Evolutionary conservation across 2,797 vertebrate species (phyloP).

Genomic region (Cossypha polioptera): DNA sequence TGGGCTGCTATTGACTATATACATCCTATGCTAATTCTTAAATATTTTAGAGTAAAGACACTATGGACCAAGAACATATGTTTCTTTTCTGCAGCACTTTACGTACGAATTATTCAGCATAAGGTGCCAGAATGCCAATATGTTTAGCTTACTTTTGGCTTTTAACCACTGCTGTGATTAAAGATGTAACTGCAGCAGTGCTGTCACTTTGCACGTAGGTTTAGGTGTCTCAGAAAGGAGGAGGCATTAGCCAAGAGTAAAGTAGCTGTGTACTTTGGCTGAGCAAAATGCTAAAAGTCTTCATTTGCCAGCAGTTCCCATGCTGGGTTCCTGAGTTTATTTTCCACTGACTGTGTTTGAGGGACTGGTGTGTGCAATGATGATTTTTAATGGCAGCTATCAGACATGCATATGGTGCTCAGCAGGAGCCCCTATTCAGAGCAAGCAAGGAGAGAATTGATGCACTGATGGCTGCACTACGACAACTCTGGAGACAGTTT

Average conservation of each 20-base stretch:
- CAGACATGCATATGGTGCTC: constrained; percentile 60
- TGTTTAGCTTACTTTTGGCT: constrained; percentile 72
- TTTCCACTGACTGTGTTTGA: constrained; percentile 46
- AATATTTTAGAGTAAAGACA: constrained; percentile 61
- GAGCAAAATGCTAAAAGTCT: constrained; percentile 22
- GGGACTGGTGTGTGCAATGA: constrained; percentile 40
- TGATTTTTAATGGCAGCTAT: constrained; percentile 67
- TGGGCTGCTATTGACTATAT: constrained; percentile 35
- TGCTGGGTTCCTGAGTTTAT: constrained; percentile 52
- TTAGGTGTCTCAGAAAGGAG: constrained; percentile 45
- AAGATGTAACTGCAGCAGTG: constrained; percentile 60
- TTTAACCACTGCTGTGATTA: constrained; percentile 71
- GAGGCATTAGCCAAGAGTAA: constrained; percentile 29
- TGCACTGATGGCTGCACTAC: background rate
- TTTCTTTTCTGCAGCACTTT: constrained; percentile 69
- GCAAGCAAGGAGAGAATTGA: constrained; percentile 45
- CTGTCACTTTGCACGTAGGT: constrained; percentile 49
- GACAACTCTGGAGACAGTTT: constrained; percentile 26
- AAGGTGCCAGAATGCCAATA: constrained; percentile 72
- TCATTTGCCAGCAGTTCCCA: constrained; percentile 52
- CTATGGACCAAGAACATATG: constrained; percentile 69
- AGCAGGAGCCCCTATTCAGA: background rate
- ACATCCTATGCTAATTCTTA: constrained; percentile 33
- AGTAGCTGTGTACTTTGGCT: constrained; percentile 55
- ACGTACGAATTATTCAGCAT: constrained; percentile 66